Evolutionary conservation across 2,797 vertebrate species (phyloP), one percentile per base, ranked within the genome.

Genomic region (Erethizon dorsatum): DNA sequence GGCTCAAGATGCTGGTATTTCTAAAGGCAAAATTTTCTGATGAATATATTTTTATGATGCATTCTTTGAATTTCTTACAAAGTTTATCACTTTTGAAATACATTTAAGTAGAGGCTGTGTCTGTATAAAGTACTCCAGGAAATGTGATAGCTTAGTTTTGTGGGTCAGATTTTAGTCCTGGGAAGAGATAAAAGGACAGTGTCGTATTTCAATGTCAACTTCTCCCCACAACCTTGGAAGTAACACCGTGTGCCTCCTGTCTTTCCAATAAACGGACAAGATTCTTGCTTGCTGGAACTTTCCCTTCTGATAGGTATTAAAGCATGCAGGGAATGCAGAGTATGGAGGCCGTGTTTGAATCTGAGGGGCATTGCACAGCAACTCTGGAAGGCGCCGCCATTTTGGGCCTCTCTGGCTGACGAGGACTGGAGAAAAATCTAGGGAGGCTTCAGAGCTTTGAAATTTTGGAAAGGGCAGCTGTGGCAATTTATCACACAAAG

Each of bases 311-410:
- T 61, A 28, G 7, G 24, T 11, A 52, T 9, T 65, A 41, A 71
- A 33, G 6, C 10, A 1, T 2, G 37, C 20, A 0, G 1, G 41
- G 10, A 10, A 15, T 2, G 0, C 13, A 11, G 4, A 26, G 28
- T 9, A 1, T 8, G 1, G n/a, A 41, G 28, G 20, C 3, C 0
- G 1, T 3, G 37, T 61, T 47, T 3, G 65, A 18, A 83, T 47
- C 28, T 28, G 54, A 41, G 57, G 41, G 15, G 8, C 1, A 0
- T 45, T 82, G 4, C 20, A 10, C 17, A 22, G 26, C 18, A 1
- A 9, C n/a, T 8, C 50, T 57, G 12, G n/a, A 75, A 75, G 37
- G 54, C 6, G 0, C 6, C 1, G 0, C 13, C 22, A 17, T 45
- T 18, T 20, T 2, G 5, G 7, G 47, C 33, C 28, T 86, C 59